Base-by-base conservation (phyloP, 2,888 invertebrate species). In the Incurvaria masculella region DNA sequence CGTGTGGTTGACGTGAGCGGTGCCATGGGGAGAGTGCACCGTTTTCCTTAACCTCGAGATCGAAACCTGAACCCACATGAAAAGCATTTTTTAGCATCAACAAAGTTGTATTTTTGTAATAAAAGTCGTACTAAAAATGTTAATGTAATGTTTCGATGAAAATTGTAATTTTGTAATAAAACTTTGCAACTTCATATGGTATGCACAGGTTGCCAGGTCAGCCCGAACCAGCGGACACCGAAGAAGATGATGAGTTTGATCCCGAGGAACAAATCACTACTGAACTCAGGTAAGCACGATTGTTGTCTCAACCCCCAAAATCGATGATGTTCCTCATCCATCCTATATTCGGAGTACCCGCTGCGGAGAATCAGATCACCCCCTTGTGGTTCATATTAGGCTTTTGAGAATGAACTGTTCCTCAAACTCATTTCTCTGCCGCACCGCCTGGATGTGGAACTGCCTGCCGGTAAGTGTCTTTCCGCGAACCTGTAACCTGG, bases 201-300 rank as follows among this genome's bases (percentile, higher is more conserved):
- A 56, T 20, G n/a, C 42, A 2, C 52, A 69, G 69, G 50, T 49
- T 71, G 46, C 65, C 68, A 16, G 66, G 63, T 26, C 52, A 70
- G 21, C 54, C 52, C 1, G 62, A 60, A 40, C 59, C 61, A 21
- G 21, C 55, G 1, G 64, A 61, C 14, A 64, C 61, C 2, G 66
- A 63, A 1, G 68, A 69, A 27, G 72, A 73, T 26, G 75, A 76
- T 0, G 68, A 66, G 8, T 80, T 80, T 42, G 82, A 80, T 14
- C 81, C 79, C 11, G 81, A 81, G 2, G 78, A 81, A 44, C 71
- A 76, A 17, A 81, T 80, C 4, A 79, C 83, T 56, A 86, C 86
- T 45, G 88, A 89, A 65, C 70, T 89, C 50, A 71, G 86, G 76
- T 76, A 57, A 58, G 44, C n/a, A 41, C 41, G 18, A 18, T 44